These are phyloP conservation scores for Drosophila asahinai DNA, from an alignment of 1,140 invertebrate species.

Conservation along the genomic window DNA sequence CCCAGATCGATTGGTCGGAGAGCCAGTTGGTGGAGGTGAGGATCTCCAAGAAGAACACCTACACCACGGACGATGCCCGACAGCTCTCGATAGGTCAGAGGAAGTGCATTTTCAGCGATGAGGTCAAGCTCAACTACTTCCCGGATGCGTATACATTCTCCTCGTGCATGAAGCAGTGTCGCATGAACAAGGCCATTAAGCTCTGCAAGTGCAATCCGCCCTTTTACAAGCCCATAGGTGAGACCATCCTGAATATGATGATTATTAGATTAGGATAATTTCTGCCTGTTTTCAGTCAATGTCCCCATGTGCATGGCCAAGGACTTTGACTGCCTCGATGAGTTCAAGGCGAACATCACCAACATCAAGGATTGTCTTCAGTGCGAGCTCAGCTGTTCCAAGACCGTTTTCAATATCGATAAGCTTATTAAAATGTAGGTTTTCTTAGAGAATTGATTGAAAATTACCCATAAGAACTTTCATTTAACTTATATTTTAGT, in stretches of 20 bases:
- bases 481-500: too few species aligned
- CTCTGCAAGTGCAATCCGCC: constrained; percentile 89
- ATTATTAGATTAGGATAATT: too few species aligned
- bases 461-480: too few species aligned
- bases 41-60: constrained; percentile 90
- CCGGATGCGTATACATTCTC: constrained; percentile 89
- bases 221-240: constrained; percentile 87
- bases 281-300: constrained; percentile 39
- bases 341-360: constrained; percentile 86
- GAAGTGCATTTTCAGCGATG: constrained; percentile 89
- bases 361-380: constrained; percentile 87
- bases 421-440: constrained; percentile 88
- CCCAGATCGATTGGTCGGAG: constrained; percentile 89
- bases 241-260: constrained; percentile 22
- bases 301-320: constrained; percentile 86
- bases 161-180: constrained; percentile 89
- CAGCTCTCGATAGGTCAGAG: constrained; percentile 89
- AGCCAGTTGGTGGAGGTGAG: constrained; percentile 87
- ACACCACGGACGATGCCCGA: constrained; percentile 89
- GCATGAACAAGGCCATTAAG: constrained; percentile 87
- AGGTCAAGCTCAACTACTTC: constrained; percentile 86
- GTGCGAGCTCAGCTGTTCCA: constrained; percentile 90
- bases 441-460: background rate
- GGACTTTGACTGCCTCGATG: constrained; percentile 87
- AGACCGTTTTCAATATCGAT: constrained; percentile 91